Conservation (phyloP, 1,140 invertebrate species). For the Octopus sinensis region DNA sequence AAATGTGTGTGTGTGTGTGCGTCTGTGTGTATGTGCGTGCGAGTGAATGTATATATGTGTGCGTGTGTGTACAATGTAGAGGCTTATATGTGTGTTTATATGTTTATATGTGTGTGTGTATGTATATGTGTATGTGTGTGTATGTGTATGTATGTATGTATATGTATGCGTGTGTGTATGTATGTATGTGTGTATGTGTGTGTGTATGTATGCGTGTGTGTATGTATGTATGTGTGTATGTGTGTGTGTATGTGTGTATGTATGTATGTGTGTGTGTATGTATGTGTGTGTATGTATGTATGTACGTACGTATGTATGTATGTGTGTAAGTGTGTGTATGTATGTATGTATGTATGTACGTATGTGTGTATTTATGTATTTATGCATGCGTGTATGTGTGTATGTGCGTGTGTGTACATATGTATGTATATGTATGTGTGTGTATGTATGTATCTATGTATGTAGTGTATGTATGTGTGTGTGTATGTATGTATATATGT, state of each 20-base stretch:
- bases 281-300: not conserved
- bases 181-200: not conserved
- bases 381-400: not conserved
- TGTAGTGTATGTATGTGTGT: conserved; percentile 9
- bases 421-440: too few species aligned
- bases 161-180: not conserved
- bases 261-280: not conserved
- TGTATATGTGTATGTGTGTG: too few species aligned
- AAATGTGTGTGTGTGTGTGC: too few species aligned
- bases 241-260: not conserved
- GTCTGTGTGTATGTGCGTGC: too few species aligned
- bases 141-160: not conserved
- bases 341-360: not conserved
- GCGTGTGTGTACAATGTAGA: too few species aligned
- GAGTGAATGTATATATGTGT: too few species aligned
- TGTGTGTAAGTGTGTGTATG: too few species aligned
- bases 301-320: not conserved
- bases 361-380: not conserved
- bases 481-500: not conserved
- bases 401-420: too few species aligned
- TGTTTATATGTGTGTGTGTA: too few species aligned
- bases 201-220: not conserved
- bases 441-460: not conserved
- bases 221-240: not conserved
- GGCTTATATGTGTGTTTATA: too few species aligned